These are phyloP conservation scores for Aptenodytes patagonicus DNA, from an alignment of 2,113 vertebrate genomes.

Conservation along the genomic window DNA sequence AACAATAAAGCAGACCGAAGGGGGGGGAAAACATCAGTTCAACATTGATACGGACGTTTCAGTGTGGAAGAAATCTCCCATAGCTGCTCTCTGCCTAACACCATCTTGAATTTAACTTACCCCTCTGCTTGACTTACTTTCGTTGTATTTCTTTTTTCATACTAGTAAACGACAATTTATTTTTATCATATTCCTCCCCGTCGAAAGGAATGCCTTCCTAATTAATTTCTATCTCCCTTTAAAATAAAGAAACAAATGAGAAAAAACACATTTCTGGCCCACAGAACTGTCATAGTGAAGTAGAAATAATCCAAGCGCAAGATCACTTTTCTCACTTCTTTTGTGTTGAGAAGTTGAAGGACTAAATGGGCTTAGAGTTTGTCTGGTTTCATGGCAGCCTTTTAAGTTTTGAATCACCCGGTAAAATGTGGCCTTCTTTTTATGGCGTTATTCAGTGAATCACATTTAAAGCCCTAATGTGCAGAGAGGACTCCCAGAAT, in stretches of 20 bases:
- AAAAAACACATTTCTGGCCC: background rate
- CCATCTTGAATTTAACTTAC: background rate
- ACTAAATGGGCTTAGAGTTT: background rate
- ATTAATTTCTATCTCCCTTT: background rate
- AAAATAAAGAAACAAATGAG: background rate
- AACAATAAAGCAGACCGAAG: background rate
- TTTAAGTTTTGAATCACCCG: background rate
- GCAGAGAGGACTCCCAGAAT: background rate
- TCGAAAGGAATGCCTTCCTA: background rate
- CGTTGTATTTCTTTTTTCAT: background rate
- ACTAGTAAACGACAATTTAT: background rate
- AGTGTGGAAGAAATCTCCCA: background rate
- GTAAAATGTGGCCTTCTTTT: background rate
- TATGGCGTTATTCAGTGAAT: background rate
- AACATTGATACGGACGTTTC: accelerated
- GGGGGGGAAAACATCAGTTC: background rate
- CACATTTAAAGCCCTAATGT: background rate
- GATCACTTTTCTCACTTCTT: background rate
- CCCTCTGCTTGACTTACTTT: background rate
- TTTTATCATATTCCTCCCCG: background rate
- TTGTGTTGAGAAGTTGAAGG: background rate
- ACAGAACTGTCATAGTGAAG: background rate
- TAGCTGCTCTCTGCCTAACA: background rate
- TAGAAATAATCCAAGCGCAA: background rate
- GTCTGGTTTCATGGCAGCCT: background rate